Percentiles rank a stretch among this genome's conserved stretches.
Conservation (phyloP, 2,113 vertebrate genomes). For the Tragelaphus scriptus region DNA sequence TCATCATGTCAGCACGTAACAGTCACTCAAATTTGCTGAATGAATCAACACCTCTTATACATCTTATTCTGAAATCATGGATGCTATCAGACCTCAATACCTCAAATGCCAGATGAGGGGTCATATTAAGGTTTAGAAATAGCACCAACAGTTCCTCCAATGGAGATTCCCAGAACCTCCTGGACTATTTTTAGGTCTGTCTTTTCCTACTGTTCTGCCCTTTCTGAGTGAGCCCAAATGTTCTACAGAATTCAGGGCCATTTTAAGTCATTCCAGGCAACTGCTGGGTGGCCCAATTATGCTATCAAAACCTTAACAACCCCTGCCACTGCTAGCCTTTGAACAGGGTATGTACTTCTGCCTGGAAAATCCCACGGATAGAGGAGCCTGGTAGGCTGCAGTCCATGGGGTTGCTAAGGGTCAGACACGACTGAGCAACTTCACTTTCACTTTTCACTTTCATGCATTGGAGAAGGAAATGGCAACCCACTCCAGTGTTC, state of each 20-base stretch:
- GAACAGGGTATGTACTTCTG: not conserved
- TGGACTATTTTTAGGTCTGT: not conserved
- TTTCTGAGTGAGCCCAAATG: not conserved
- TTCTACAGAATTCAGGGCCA: not conserved
- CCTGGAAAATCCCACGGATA: too few species aligned
- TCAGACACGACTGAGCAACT: too few species aligned
- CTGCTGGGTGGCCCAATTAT: not conserved
- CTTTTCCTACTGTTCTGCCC: not conserved
- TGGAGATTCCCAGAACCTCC: not conserved
- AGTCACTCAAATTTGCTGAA: constrained; percentile 30
- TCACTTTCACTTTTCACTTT: too few species aligned
- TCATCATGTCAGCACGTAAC: not conserved
- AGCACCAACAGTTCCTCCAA: not conserved
- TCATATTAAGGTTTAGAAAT: not conserved
- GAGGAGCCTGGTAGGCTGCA: too few species aligned
- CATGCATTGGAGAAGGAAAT: too few species aligned
- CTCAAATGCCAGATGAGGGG: not conserved
- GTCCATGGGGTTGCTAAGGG: too few species aligned
- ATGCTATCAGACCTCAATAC: not conserved
- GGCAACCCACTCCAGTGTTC: too few species aligned
- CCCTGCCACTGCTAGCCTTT: not conserved
- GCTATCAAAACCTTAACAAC: not conserved
- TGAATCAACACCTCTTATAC: not conserved
- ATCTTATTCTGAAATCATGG: constrained; percentile 13
- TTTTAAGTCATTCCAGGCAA: constrained; percentile 6